A percentile compares a stretch with the other conserved stretches of the same genome.
Conservation (phyloP, 2,888 invertebrate species). For the Drosophila silvestris region DNA sequence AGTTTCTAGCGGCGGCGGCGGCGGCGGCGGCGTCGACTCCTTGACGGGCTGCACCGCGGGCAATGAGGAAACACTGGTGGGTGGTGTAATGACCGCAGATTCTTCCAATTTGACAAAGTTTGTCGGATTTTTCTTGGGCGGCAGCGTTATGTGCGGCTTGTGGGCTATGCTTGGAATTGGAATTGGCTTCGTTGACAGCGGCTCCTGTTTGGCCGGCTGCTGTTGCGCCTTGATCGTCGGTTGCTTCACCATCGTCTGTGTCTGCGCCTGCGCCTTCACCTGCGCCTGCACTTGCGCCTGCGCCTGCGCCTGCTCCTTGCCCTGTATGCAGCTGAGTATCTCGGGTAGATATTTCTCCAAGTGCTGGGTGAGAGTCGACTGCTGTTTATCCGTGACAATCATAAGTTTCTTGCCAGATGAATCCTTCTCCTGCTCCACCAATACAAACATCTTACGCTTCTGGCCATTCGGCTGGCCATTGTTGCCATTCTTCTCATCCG, state of each 20-base stretch:
- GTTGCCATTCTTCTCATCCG: slow-evolving; percentile 49
- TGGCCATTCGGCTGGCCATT: slow-evolving; percentile 33
- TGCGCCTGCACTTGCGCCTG: background rate
- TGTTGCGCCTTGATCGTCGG: slow-evolving; percentile 13
- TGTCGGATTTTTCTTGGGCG: slow-evolving; percentile 83
- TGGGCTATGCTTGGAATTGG: background rate
- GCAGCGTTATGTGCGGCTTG: slow-evolving; percentile 78
- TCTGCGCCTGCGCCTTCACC: slow-evolving; percentile 32
- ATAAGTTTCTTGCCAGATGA: slow-evolving; percentile 78
- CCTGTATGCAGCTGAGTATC: slow-evolving; percentile 81
- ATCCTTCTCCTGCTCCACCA: slow-evolving; percentile 79
- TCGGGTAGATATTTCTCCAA: slow-evolving; percentile 83
- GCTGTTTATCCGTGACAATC: slow-evolving; percentile 80
- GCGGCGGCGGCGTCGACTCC: background rate
- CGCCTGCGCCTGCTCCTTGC: slow-evolving; percentile 57
- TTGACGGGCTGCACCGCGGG: slow-evolving; percentile 39
- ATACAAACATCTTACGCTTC: slow-evolving; percentile 78
- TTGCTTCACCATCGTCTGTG: slow-evolving; percentile 5
- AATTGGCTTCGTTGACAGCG: slow-evolving; percentile 7
- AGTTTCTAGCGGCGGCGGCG: slow-evolving; percentile 24
- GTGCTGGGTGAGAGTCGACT: slow-evolving; percentile 77
- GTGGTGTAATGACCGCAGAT: slow-evolving; percentile 13
- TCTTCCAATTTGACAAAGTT: slow-evolving; percentile 58
- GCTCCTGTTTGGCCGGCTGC: slow-evolving; percentile 33
- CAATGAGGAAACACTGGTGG: slow-evolving; percentile 31